Evolutionary conservation across 2,888 invertebrate species (phyloP), one percentile per base, ranked within the genome.

Genomic region (Agrochola circellaris): DNA sequence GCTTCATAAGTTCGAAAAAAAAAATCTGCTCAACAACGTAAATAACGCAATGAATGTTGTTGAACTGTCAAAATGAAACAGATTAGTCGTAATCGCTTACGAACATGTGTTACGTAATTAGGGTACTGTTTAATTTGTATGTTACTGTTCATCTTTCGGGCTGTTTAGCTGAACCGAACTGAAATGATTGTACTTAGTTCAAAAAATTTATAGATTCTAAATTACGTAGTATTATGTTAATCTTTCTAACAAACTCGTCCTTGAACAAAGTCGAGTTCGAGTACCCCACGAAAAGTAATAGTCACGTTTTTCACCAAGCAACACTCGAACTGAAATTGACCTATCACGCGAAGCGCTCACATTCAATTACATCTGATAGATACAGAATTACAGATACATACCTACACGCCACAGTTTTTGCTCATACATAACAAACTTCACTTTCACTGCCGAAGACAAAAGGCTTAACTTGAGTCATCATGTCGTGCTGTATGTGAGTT

Each of bases 311-410:
- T 85, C 89, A 81, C 87, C 58, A 60, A 75, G 77, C 73, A 82
- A 84, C 80, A 86, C 62, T 81, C 2, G 77, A 86, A 86, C 85
- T 86, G 83, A 83, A 90, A 89, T 85, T 91, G 90, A 91, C 91
- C 91, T 91, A 93, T 92, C 92, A 93, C 93, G 92, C 90, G 75
- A 88, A 77, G 67, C 77, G 70, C 56, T 82, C 75, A 68, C 74
- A 62, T 74, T 85, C 77, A 81, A 88, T 88, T 79, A 82, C 68
- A 80, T 82, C 81, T 77, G 69, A 64, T 72, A 69, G 66, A 69
- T 69, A 77, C 61, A 60, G 60, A 60, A 26, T 58, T 60, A 60
- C 56, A 79, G 60, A 84, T 74, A 83, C 76, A 77, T 69, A 73
- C 45, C 58, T 64, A 86, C 86, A 86, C 84, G 84, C 69, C 69